A percentile compares a stretch with the other conserved stretches of the same genome.
Evolutionary conservation across 2,797 vertebrate genomes (phyloP).

Genomic region (Eurystomus glaucurus): DNA sequence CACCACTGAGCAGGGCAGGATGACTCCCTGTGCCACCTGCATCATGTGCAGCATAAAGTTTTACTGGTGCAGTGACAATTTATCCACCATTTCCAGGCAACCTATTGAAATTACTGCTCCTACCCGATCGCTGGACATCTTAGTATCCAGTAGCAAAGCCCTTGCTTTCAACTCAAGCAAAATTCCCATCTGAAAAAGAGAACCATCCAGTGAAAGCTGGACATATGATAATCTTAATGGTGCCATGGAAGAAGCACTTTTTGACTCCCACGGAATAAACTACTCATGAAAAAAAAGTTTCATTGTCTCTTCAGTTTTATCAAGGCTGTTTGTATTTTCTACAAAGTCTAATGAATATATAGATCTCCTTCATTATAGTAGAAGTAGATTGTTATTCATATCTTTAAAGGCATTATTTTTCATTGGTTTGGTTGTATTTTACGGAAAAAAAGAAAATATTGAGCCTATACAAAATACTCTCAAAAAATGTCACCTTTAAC

Average conservation of each 20-base stretch:
- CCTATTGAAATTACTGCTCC: background rate
- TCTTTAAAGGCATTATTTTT: background rate
- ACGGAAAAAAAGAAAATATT: background rate
- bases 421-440: background rate
- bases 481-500: background rate
- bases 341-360: background rate
- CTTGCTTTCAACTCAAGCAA: background rate
- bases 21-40: background rate
- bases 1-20: background rate
- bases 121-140: background rate
- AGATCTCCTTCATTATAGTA: background rate
- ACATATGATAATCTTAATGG: background rate
- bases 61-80: background rate
- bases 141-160: background rate
- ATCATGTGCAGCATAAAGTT: background rate
- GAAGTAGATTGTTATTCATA: background rate
- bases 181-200: background rate
- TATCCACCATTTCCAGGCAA: background rate
- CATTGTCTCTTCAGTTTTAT: background rate
- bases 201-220: background rate
- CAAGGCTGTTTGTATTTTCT: background rate
- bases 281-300: background rate
- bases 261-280: background rate
- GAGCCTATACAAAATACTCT: background rate
- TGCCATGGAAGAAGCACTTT: background rate